Base-by-base conservation (phyloP, 2,888 invertebrate genomes). In the Mycogona germanica region DNA sequence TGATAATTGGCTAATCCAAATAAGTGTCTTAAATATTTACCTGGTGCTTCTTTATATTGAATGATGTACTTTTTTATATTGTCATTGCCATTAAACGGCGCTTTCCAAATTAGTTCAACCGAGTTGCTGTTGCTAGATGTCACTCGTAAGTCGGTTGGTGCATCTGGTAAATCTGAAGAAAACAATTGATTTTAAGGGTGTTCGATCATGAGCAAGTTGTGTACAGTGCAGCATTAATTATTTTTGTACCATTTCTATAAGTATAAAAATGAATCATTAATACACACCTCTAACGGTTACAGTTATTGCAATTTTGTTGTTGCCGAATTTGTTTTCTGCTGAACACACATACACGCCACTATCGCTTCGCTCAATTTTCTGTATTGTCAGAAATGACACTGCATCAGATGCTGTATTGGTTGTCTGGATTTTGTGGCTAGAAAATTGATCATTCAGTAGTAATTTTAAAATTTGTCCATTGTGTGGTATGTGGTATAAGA, bases 81-180 rank as follows among this genome's bases (percentile, higher is more conserved):
- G 25, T 63, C 64, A 60, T 68, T 66, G 3, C 68, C 68, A 58
- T 68, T 63, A 49, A 63, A 68, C 3, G 67, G 65, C 28, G 59
- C 55, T 19, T 61, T 59, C 71, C 71, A 71, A 21, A 62, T 55
- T 3, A 71, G 51, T 1, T 62, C 59, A 3, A 67, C 64, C 28
- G 58, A 60, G 1, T 68, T 62, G 53, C 69, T 69, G 17, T 64
- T 63, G 12, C 61, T 60, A 37, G 63, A 63, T 12, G 62, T 56
- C 17, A 69, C 59, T 26, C 61, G 62, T 3, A 69, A 55, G 48
- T 66, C 63, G 1, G 55, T 53, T 4, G 71, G 70, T 1, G 68
- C 62, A 53, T 71, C 71, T 3, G 72, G 70, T 5, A 62, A 61
- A 58, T 71, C 70, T 70, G 60, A 5, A 53, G 9, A 44, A n/a